These are phyloP conservation scores for Campylomormyrus numenius DNA, from an alignment of 2,113 vertebrate genomes.

Conservation along the genomic window DNA sequence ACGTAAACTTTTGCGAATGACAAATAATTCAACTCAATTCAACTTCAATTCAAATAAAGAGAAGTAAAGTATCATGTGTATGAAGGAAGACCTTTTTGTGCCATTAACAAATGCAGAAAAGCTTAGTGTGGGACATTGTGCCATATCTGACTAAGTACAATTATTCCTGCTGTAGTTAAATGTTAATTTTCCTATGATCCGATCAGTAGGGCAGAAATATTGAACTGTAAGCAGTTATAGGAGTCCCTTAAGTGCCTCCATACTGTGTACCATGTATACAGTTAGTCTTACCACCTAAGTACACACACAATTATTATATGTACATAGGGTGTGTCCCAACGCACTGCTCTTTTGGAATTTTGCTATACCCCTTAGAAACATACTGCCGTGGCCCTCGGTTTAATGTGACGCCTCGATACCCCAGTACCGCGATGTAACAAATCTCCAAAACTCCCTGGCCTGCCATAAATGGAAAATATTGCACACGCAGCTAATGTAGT, in stretches of 20 bases:
- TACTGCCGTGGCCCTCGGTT: neutral
- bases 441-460: neutral
- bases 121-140: neutral
- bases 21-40: neutral
- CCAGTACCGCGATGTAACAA: neutral
- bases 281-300: neutral
- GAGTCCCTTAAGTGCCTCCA: neutral
- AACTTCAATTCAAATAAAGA: too few relatives aligned
- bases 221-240: neutral
- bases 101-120: neutral
- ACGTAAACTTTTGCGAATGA: neutral
- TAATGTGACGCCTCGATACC: neutral
- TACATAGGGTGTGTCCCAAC: neutral
- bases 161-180: neutral
- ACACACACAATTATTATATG: neutral
- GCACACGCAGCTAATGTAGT: conserved; percentile 5
- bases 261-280: neutral
- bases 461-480: neutral
- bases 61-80: neutral
- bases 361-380: neutral
- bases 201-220: neutral
- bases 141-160: neutral
- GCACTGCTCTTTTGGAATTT: neutral
- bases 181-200: neutral
- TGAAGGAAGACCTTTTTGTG: neutral